Base-by-base conservation (phyloP, 35 echinoderm and acorn worm species). In the Eucidaris tribuloides region DNA sequence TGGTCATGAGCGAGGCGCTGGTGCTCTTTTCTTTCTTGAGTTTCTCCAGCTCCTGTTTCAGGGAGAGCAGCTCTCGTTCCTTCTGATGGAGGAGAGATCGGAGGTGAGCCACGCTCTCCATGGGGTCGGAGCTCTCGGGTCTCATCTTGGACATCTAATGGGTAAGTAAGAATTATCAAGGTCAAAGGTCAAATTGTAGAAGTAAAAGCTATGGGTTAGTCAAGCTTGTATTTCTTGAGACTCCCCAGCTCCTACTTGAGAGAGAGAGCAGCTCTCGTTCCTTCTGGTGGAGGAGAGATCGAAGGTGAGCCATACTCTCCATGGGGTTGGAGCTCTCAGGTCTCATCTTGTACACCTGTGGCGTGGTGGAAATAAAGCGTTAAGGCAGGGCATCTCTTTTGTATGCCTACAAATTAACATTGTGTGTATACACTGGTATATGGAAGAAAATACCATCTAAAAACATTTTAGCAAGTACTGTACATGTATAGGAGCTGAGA, bases 141-240 rank as follows among this genome's bases (percentile, higher is more conserved):
- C 84, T 78, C 95, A 98, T 98, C 52, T 90, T 93, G 1, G 90
- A 68, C 95, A 98, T 98, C 95, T 98, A 32, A 31, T 11, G 39
- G n/a, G 63, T 74, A 72, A 77, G 14, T 22, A 38, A 68, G 62
- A 34, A 46, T 24, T 65, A 3, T 3, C 3, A 1, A 0, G 1
- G 32, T 7, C 9, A 9, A 38, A 18, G 64, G 32, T 70, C 29
- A 70, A 5, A 52, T 52, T 52, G n/a, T n/a, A n/a, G n/a, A n/a
- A n/a, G n/a, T n/a, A n/a, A n/a, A n/a, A n/a, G n/a, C n/a, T n/a
- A n/a, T n/a, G n/a, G n/a, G n/a, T n/a, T n/a, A n/a, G n/a, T n/a
- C n/a, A n/a, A n/a, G n/a, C 24, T 83, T 74, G 45, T 98, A 90
- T 46, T 92, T 92, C 62, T 89, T 93, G 32, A 82, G 32, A 79